A percentile compares a stretch with the other conserved stretches of the same genome.
These are phyloP conservation scores for Trachelus tabidus DNA, from an alignment of 2,888 invertebrate genomes.

Conservation along the genomic window DNA sequence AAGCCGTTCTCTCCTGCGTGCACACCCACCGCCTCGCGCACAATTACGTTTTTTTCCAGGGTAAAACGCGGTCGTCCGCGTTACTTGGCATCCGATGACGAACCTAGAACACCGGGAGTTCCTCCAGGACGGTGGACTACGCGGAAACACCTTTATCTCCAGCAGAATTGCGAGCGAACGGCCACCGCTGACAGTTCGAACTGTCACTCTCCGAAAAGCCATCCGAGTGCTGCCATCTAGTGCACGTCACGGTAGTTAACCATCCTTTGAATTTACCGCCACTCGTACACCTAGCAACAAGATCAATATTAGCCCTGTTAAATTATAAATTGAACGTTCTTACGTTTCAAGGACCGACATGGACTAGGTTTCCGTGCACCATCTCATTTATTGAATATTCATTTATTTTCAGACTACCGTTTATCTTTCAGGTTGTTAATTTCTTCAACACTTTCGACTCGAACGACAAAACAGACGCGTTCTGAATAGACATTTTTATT, in stretches of 20 bases:
- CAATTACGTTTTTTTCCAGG: conserved; percentile 28
- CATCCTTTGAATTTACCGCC: conserved; percentile 17
- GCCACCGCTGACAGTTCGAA: conserved; percentile 57
- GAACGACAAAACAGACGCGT: background rate
- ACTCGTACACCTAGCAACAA: conserved; percentile 48
- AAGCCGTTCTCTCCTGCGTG: conserved; percentile 61
- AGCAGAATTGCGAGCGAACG: conserved; percentile 42
- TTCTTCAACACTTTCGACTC: background rate
- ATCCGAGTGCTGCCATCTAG: conserved; percentile 38
- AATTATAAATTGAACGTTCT: conserved; percentile 6
- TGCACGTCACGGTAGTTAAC: background rate
- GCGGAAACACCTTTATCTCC: conserved; percentile 42
- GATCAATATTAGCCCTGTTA: conserved; percentile 38
- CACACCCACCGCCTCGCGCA: conserved; percentile 52
- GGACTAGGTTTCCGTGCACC: background rate
- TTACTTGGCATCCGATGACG: background rate
- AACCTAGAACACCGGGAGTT: background rate
- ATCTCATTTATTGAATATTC: background rate
- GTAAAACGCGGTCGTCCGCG: background rate
- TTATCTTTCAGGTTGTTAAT: background rate
- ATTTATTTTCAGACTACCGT: background rate
- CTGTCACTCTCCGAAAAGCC: conserved; percentile 30
- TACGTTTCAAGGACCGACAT: background rate
- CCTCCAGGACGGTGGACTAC: background rate
- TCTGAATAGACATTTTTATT: conserved; percentile 4